Evolutionary conservation across 2,113 vertebrate species (phyloP), one percentile per base, ranked within the genome.

Genomic region (Panthera leo): DNA sequence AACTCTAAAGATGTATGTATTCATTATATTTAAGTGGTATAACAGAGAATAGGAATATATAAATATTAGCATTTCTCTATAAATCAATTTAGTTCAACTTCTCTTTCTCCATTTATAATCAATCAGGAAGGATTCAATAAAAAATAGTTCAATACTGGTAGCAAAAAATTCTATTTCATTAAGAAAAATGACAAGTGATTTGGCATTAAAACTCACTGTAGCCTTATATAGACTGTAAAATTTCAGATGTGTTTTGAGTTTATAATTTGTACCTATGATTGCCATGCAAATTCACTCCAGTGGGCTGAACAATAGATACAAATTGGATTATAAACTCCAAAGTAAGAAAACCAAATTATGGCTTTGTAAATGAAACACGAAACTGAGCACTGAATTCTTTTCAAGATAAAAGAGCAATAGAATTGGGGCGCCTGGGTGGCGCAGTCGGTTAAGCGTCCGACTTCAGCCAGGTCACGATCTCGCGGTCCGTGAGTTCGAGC

Each of bases 361-460:
- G 36, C 34, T 98, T 96, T 97, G 80, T 92, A 87, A 97, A 97
- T 76, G 80, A 96, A 95, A 92, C 63, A 85, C 5, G 19, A 92
- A 96, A 94, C 75, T 94, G 53, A 96, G 79, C 16, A 80, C 36
- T 79, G n/a, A 89, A 65, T 85, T 70, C 25, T 85, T 89, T 94
- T 95, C 84, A 92, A 75, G 25, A 91, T 29, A 85, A 95, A 80
- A 95, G 16, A 84, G 8, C 13, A 84, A 86, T 27, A 65, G 31
- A 90, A 90, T 61, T 97, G 36, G n/a, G n/a, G n/a, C n/a, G n/a
- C n/a, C n/a, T n/a, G n/a, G n/a, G n/a, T n/a, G n/a, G n/a, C n/a
- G n/a, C n/a, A n/a, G n/a, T n/a, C n/a, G n/a, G n/a, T n/a, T n/a
- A n/a, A n/a, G n/a, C n/a, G n/a, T n/a, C n/a, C n/a, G n/a, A n/a